Evolutionary conservation across 2,113 vertebrate genomes (phyloP), one percentile per base, ranked within the genome.

Genomic region (Zosterops lateralis): DNA sequence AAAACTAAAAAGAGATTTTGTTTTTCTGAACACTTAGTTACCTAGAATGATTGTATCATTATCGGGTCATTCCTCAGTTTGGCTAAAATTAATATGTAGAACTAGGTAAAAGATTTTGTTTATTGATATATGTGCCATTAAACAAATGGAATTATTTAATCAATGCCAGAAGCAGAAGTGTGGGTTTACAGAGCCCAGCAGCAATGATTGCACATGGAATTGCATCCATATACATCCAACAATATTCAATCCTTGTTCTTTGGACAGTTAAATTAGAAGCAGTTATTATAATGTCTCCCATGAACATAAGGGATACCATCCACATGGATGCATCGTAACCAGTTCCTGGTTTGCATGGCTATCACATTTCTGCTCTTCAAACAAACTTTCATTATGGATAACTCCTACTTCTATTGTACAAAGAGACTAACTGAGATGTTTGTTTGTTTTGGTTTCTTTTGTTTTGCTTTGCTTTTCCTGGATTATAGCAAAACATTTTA

Each of bases 131-230:
- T 51, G 13, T 47, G 51, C 12, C 0, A 4, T 74, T 60, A 73
- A 87, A 70, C 6, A 7, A n/a, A 34, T 42, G 9, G 38, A 81
- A 66, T 62, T 48, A 53, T 61, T 91, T 70, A 14, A 29, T 76
- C 36, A 45, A 17, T 54, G 28, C 45, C 45, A 45, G 53, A 75
- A 81, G 21, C 0, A 2, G 40, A 64, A 80, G 8, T 0, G 0
- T 62, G 17, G 25, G 12, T 8, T 86, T 80, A 57, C 9, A 53
- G 71, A 72, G 4, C 19, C 29, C 34, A 38, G 4, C 6, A 61
- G 14, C 3, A 2, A n/a, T 68, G 40, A 65, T 28, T 60, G 13
- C 20, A 31, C 14, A 11, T 53, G 16, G 18, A 77, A 77, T 61
- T 54, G 7, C 18, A 38, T 24, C n/a, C 12, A 26, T 24, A 31